These are phyloP conservation scores for Lepidocolaptes lacrymiger DNA, from an alignment of 2,797 vertebrate species.

Conservation along the genomic window DNA sequence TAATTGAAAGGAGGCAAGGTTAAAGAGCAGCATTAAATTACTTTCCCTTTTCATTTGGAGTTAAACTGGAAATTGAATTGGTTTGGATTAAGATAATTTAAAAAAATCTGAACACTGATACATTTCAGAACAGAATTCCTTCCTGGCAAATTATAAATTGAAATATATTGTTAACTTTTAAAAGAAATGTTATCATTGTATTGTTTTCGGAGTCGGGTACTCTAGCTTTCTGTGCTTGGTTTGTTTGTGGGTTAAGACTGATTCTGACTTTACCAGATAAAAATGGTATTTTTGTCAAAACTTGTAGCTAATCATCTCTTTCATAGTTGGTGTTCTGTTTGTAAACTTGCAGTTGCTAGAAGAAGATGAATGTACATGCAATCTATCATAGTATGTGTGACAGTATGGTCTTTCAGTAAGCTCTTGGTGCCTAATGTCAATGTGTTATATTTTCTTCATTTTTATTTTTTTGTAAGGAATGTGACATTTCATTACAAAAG, in stretches of 20 bases:
- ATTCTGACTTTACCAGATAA: neutral
- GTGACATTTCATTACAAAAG: constrained; percentile 94
- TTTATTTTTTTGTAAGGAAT: constrained; percentile 80
- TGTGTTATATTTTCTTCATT: constrained; percentile 3
- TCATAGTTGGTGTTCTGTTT: neutral
- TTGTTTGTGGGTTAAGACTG: neutral
- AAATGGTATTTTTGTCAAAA: neutral
- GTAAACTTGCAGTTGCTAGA: neutral
- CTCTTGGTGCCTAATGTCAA: neutral
- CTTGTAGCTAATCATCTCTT: neutral
- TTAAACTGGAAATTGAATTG: neutral
- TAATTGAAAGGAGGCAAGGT: neutral
- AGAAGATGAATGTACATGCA: neutral
- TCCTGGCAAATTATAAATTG: neutral
- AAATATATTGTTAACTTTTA: neutral
- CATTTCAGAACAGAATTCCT: neutral
- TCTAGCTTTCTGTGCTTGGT: neutral
- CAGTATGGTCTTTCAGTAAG: neutral
- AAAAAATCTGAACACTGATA: neutral
- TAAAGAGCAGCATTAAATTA: neutral
- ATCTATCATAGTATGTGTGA: neutral
- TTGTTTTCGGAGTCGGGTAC: neutral
- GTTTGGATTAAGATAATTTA: neutral
- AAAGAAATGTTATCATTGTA: neutral
- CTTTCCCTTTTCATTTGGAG: neutral